phyloP scores from a whole-genome alignment of 2,888 invertebrate species.

The Elmis aenea region DNA sequence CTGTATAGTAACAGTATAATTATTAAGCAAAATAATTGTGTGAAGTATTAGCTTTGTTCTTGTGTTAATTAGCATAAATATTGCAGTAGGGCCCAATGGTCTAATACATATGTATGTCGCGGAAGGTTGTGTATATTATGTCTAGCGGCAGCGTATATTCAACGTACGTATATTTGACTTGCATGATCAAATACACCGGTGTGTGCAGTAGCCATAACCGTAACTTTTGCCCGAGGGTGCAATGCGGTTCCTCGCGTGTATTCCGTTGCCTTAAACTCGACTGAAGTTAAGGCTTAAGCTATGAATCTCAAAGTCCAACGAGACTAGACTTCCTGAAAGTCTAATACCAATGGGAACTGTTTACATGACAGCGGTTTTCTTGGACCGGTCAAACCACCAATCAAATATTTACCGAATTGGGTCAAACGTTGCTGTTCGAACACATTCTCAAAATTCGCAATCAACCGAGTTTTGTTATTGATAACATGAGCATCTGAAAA shows the following conservation, averaged over 20 bases:
- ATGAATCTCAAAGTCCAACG: constrained; percentile 19
- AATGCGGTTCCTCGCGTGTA: constrained; percentile 21
- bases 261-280: constrained; percentile 16
- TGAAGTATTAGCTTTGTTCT: too few relatives aligned
- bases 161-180: constrained; percentile 13
- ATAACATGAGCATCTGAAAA: too few relatives aligned
- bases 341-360: neutral
- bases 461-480: too few relatives aligned
- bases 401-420: too few relatives aligned
- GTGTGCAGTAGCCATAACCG: constrained; percentile 10
- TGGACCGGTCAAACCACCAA: too few relatives aligned
- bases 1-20: too few relatives aligned
- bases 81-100: neutral
- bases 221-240: constrained; percentile 18
- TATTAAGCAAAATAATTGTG: too few relatives aligned
- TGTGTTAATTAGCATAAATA: too few relatives aligned
- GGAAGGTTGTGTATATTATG: neutral
- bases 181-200: constrained; percentile 15
- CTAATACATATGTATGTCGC: neutral
- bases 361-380: neutral
- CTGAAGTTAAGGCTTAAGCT: constrained; percentile 16
- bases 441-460: too few relatives aligned
- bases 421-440: too few relatives aligned
- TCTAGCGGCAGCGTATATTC: too few relatives aligned
- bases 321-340: constrained; percentile 11